These are phyloP conservation scores for Canis aureus DNA, from an alignment of 2,113 vertebrate genomes.

Conservation along the genomic window DNA sequence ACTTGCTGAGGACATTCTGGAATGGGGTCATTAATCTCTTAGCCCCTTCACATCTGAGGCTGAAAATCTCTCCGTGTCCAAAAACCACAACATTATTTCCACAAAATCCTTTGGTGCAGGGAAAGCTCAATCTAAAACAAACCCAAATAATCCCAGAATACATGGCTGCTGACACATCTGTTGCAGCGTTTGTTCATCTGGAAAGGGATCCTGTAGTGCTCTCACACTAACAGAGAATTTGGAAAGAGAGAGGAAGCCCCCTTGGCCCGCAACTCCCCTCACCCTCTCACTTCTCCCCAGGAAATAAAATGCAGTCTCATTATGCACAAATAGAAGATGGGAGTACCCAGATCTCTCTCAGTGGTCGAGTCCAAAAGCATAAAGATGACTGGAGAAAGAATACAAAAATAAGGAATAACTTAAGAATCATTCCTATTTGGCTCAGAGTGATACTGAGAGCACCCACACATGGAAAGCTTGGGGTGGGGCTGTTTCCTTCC, in stretches of 20 bases:
- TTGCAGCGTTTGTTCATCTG: neutral
- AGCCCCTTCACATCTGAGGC: slow-evolving; percentile 20
- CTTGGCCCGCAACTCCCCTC: neutral
- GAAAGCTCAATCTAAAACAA: slow-evolving; percentile 55
- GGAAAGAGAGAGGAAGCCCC: neutral
- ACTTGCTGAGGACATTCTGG: neutral
- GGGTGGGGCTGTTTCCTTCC: neutral
- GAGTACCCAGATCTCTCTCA: neutral
- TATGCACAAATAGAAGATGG: neutral
- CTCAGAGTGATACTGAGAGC: neutral
- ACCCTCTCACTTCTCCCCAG: neutral
- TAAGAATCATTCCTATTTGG: neutral
- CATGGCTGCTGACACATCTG: neutral
- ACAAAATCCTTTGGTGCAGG: slow-evolving; percentile 56
- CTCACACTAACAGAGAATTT: neutral
- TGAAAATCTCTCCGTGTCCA: neutral
- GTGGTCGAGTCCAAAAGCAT: neutral
- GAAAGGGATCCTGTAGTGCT: neutral
- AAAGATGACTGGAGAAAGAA: neutral
- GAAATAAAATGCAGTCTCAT: neutral
- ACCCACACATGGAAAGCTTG: accelerated
- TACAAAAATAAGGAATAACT: neutral
- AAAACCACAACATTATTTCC: slow-evolving; percentile 67
- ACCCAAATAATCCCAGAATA: slow-evolving; percentile 45
- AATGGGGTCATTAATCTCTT: neutral